These are phyloP conservation scores for Caradrina clavipalpis DNA, from an alignment of 2,888 invertebrate genomes.

Conservation along the genomic window DNA sequence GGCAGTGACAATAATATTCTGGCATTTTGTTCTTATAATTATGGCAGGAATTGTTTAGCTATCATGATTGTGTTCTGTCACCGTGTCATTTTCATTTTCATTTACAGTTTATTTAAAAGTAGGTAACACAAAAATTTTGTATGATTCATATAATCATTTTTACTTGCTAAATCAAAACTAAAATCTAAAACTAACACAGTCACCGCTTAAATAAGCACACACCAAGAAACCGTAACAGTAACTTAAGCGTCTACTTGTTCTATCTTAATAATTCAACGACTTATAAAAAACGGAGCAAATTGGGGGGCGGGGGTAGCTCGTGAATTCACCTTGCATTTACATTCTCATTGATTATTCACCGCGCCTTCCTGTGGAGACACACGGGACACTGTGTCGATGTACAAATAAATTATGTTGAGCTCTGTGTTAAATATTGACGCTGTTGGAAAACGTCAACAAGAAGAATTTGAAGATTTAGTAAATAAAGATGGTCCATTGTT, in stretches of 20 bases:
- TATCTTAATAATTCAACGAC: conserved; percentile 83
- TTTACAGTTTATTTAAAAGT: no score
- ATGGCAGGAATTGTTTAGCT: no score
- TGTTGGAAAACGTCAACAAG: conserved; percentile 43
- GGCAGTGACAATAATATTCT: no score
- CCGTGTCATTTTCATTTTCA: no score
- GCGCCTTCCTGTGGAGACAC: conserved; percentile 60
- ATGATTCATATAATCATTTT: no score
- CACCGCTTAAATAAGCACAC: conserved; percentile 20
- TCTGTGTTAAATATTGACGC: conserved; percentile 40
- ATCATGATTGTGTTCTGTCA: no score
- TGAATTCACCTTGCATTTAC: conserved; percentile 82
- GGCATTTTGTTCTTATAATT: no score
- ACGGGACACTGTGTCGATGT: conserved; percentile 63
- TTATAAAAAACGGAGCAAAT: conserved; percentile 83
- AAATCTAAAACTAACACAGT: conserved; percentile 25
- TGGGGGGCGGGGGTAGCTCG: conserved; percentile 71
- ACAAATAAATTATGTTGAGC: conserved; percentile 47
- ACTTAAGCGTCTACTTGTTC: conserved; percentile 79
- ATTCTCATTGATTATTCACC: conserved; percentile 84
- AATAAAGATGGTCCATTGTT: conserved; percentile 4
- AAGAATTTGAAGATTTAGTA: conserved; percentile 7
- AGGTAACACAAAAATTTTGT: no score
- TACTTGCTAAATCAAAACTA: not conserved
- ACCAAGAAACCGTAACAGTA: conserved; percentile 78